These are phyloP conservation scores for Aldrovandia affinis DNA, from an alignment of 2,797 vertebrate species.

Conservation along the genomic window DNA sequence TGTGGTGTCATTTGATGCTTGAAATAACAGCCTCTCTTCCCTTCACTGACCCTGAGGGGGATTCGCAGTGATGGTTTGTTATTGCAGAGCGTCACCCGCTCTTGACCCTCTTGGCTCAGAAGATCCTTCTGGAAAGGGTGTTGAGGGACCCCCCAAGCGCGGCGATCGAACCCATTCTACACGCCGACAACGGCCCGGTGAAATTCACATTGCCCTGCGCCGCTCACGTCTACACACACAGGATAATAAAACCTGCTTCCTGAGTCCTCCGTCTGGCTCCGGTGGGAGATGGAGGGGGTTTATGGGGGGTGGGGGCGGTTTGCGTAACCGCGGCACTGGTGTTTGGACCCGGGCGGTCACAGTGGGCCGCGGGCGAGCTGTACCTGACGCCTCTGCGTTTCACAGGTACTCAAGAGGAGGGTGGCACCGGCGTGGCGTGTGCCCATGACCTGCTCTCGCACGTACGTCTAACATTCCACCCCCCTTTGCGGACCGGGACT, in stretches of 20 bases:
- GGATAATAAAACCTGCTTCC: no score
- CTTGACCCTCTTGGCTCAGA: slow-evolving; percentile 45
- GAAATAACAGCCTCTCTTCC: slow-evolving; percentile 39
- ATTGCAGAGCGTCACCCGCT: slow-evolving; percentile 63
- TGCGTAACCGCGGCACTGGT: slow-evolving; percentile 16
- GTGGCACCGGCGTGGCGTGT: slow-evolving; percentile 43
- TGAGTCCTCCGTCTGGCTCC: no score
- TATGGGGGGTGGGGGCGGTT: no score
- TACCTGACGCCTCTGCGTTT: slow-evolving; percentile 2
- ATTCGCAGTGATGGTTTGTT: not conserved
- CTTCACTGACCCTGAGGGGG: slow-evolving; percentile 44
- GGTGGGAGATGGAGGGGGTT: no score
- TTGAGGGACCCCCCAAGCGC: no score
- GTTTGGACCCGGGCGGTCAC: slow-evolving; percentile 19
- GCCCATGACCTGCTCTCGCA: slow-evolving; percentile 46
- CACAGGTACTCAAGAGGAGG: slow-evolving; percentile 43
- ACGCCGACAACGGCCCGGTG: not conserved
- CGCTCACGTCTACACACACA: not conserved
- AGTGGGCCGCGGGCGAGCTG: no score
- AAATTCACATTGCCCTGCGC: not conserved
- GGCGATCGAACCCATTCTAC: no score
- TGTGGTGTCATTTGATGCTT: not conserved
- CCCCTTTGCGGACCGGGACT: slow-evolving; percentile 27
- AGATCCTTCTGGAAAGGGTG: not conserved
- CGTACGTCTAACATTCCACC: slow-evolving; percentile 46